Base-by-base conservation (phyloP, 2,888 invertebrate species). In the Ctena decussata region DNA sequence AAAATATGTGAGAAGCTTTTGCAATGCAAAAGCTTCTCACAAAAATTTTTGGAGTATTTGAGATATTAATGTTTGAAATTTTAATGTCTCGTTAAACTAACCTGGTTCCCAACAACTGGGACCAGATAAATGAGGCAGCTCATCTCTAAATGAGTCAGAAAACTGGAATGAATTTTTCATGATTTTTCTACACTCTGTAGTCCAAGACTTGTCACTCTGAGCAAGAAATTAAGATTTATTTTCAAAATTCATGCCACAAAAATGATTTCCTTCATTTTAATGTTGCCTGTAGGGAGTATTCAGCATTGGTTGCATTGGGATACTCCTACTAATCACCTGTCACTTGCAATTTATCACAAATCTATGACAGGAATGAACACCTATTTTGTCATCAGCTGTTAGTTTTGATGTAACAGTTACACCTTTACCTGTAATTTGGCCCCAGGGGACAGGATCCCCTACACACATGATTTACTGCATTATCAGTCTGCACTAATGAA, bases 381-480 rank as follows among this genome's bases (percentile, higher is more conserved):
- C 65, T 21, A 65, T 65, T 65, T 12, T 65, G 65, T 65, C 65
- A 65, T 35, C 65, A 65, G 32, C 65, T 65, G 65, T 65, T 65
- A 65, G 18, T 6, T 65, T 5, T 65, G 65, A 65, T 65, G 35
- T 65, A 65, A 65, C 35, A 35, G 35, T 65, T 65, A 65, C 65
- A 65, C 65, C 65, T 65, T 35, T 65, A 65, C 65, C 65, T 65
- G 65, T 65, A 32, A 65, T 65, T 65, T 12, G 11, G 3, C 65
- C 35, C 11, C 35, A 35, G 65, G 65, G 65, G 65, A 65, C 65
- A 65, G 60, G 30, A 27, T 5, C 53, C n/a, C 53, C 18, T 53
- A 5, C 5, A n/a, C 53, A 8, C 12, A 53, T 53, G 53, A 53
- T 53, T 53, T 53, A 53, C 53, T 18, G n/a, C 53, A 53, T 53